These are phyloP conservation scores for Gambelia wislizenii DNA, from an alignment of 2,797 vertebrate genomes.

Conservation along the genomic window DNA sequence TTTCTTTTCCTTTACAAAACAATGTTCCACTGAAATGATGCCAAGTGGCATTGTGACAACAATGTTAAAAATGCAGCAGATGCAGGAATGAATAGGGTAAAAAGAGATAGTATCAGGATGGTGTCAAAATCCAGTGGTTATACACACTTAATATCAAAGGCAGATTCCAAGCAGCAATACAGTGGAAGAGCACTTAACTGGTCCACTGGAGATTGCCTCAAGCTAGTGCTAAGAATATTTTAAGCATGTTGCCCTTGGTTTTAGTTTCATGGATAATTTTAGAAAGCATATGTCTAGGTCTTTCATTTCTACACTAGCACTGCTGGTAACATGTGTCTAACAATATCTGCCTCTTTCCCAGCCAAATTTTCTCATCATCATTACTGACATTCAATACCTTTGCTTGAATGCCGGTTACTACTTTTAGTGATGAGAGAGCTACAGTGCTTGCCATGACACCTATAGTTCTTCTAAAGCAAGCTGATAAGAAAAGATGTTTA, in stretches of 20 bases:
- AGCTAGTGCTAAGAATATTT: slow-evolving; percentile 54
- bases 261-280: slow-evolving; percentile 77
- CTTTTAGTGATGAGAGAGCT: slow-evolving; percentile 58
- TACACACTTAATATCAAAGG: slow-evolving; percentile 33
- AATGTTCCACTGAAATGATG: slow-evolving; percentile 32
- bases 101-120: slow-evolving; percentile 17
- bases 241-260: slow-evolving; percentile 68
- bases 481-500: background rate
- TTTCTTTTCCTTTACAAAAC: slow-evolving; percentile 30
- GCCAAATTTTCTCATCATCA: slow-evolving; percentile 58
- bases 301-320: slow-evolving; percentile 68
- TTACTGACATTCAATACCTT: slow-evolving; percentile 59
- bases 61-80: background rate
- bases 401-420: slow-evolving; percentile 44
- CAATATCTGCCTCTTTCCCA: slow-evolving; percentile 56
- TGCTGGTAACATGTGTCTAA: slow-evolving; percentile 67
- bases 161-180: slow-evolving; percentile 9
- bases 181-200: background rate
- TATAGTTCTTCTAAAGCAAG: background rate
- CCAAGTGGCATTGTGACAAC: background rate
- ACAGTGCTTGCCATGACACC: background rate
- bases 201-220: slow-evolving; percentile 33
- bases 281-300: slow-evolving; percentile 71
- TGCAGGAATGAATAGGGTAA: accelerated
- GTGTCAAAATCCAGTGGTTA: slow-evolving; percentile 36